Base-by-base conservation (phyloP, 2,888 invertebrate species). In the Drosophila infuscata region DNA sequence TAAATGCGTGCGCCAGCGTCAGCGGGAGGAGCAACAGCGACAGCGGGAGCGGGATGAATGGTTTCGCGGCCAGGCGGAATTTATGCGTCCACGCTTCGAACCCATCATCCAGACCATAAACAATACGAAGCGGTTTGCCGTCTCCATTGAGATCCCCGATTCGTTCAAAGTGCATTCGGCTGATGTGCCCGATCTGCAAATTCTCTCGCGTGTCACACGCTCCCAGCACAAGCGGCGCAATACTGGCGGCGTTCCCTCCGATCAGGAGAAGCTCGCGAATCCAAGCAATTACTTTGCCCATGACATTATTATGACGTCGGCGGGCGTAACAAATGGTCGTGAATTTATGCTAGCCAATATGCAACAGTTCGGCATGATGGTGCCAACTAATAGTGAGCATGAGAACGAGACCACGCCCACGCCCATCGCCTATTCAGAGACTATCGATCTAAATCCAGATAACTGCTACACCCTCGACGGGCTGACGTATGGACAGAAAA, bases 391-490 rank as follows among this genome's bases (percentile, higher is more conserved):
- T 15, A 36, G n/a, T 29, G 74, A 84, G 0, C 82, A 68, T n/a
- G 68, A 70, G 52, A 91, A 91, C 62, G 79, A 74, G 0, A 85
- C 87, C 6, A 83, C 87, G 3, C 75, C 87, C 1, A 82, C 71
- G 30, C 86, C 91, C 0, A 86, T 89, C 9, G 86, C 89, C 0
- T 93, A 92, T 61, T 91, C 91, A 1, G 93, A 93, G 70, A 89
- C 91, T 5, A 87, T 92, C n/a, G 91, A 93, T 74, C 74, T 93
- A 20, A 93, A 93, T 89, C 93, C 93, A 2, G 92, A 93, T 51
- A 88, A 92, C 48, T 93, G 93, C 66, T 93, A 92, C 69, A 82
- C 87, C 30, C 91, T 93, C 3, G 91, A 91, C 33, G 93, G 92
- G 9, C 72, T 93, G 49, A 88, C 90, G 20, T 92, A 92, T 67